Conservation (phyloP, 2,113 vertebrate species). For the Symphodus melops region DNA sequence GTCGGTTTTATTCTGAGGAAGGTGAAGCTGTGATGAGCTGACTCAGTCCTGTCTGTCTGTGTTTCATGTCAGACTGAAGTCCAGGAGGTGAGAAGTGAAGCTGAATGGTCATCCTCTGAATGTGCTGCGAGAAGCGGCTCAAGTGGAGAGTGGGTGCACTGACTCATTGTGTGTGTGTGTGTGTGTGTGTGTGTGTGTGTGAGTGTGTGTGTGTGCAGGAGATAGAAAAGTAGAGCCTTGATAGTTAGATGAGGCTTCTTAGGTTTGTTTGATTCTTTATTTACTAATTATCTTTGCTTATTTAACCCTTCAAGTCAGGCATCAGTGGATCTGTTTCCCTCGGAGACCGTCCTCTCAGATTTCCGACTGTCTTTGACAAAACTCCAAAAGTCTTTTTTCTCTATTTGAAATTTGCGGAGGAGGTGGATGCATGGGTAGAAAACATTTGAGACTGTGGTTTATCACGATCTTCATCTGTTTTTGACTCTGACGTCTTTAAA, state of each 20-base stretch:
- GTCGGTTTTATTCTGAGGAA: neutral
- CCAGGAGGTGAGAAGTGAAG: neutral
- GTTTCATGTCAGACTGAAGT: constrained; percentile 16
- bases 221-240: neutral
- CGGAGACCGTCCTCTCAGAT: too few relatives aligned
- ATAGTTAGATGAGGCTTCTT: neutral
- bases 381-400: too few relatives aligned
- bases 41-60: neutral
- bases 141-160: constrained; percentile 10
- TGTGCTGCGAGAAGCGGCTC: neutral
- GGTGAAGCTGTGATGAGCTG: constrained; percentile 1
- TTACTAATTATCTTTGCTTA: neutral
- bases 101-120: neutral
- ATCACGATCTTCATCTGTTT: too few relatives aligned
- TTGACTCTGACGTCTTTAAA: too few relatives aligned
- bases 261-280: neutral
- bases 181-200: too few relatives aligned
- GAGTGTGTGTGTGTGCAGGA: neutral
- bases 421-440: too few relatives aligned
- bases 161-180: neutral
- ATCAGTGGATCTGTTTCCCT: too few relatives aligned
- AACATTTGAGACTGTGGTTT: too few relatives aligned
- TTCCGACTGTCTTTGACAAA: too few relatives aligned
- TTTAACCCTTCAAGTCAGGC: neutral
- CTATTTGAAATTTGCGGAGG: too few relatives aligned